Evolutionary conservation across 2,888 invertebrate species (phyloP).

Genomic region (Elysia crispata): DNA sequence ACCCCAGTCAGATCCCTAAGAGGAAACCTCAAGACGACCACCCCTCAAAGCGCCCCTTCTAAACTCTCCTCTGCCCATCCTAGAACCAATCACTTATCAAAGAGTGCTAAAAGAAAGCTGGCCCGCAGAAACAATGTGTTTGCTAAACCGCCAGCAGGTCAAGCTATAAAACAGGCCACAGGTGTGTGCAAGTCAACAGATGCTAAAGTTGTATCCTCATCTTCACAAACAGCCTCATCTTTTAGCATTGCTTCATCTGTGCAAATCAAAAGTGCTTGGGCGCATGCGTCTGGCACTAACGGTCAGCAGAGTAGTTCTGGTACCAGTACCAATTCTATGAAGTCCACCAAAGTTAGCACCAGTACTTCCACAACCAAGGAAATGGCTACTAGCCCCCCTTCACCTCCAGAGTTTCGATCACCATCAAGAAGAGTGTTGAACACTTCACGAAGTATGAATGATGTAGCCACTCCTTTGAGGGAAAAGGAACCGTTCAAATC

Average conservation of each 20-base stretch:
- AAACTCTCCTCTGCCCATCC: slow-evolving; percentile 31
- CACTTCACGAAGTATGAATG: slow-evolving; percentile 44
- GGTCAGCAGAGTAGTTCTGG: background rate
- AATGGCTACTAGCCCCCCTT: background rate
- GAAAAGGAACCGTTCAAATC: slow-evolving; percentile 19
- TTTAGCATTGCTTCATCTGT: no score
- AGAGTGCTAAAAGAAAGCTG: slow-evolving; percentile 24
- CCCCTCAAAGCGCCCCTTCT: slow-evolving; percentile 42
- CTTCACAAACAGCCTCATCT: no score
- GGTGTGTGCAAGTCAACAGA: no score
- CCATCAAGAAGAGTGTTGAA: slow-evolving; percentile 33
- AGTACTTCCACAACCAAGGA: slow-evolving; percentile 3
- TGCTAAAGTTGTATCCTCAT: no score
- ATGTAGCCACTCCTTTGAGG: slow-evolving; percentile 36
- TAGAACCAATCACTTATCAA: slow-evolving; percentile 27
- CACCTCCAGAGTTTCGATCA: background rate
- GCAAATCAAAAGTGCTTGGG: background rate
- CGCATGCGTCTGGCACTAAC: background rate
- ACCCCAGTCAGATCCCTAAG: slow-evolving; percentile 29
- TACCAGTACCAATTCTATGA: background rate
- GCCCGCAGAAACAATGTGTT: slow-evolving; percentile 1
- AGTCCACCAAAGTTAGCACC: background rate
- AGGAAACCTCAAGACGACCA: slow-evolving; percentile 9
- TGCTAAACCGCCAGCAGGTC: background rate
- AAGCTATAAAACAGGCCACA: no score